phyloP scores from a whole-genome alignment of 1,140 invertebrate species.

The Melanaphis sacchari region DNA sequence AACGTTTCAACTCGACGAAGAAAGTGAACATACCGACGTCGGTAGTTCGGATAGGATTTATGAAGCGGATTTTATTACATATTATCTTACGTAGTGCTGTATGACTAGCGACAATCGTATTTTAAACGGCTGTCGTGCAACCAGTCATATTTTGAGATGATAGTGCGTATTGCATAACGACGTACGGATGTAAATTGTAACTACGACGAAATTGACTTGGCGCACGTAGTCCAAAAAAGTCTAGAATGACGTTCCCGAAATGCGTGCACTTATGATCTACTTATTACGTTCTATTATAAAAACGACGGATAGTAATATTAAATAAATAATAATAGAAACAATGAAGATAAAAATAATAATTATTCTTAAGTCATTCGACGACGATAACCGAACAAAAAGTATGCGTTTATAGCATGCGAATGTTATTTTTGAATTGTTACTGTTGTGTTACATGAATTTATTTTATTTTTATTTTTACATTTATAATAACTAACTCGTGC shows the following conservation, averaged over 20 bases:
- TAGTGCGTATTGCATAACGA: not conserved
- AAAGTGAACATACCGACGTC: not conserved
- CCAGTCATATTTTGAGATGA: not conserved
- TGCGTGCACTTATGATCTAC: not conserved
- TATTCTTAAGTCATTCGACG: not conserved
- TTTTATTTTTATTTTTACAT: not conserved
- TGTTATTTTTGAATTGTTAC: not conserved
- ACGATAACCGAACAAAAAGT: not conserved
- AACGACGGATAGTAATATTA: not conserved
- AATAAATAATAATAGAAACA: not conserved
- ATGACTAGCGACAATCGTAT: not conserved
- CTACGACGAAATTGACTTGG: not conserved
- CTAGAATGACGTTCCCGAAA: not conserved
- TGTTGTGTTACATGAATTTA: not conserved
- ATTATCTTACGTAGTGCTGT: not conserved
- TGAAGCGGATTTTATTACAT: not conserved
- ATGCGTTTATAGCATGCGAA: constrained; percentile 23
- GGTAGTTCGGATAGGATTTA: not conserved
- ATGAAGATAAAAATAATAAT: constrained; percentile 6
- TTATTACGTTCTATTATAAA: not conserved
- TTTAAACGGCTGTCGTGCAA: not conserved
- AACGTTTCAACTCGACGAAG: not conserved
- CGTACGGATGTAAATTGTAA: not conserved
- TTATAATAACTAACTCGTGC: not conserved
- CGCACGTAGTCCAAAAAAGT: not conserved